phyloP scores from a whole-genome alignment of 92 coral and sea anemone genomes.

The Paramuricea clavata region DNA sequence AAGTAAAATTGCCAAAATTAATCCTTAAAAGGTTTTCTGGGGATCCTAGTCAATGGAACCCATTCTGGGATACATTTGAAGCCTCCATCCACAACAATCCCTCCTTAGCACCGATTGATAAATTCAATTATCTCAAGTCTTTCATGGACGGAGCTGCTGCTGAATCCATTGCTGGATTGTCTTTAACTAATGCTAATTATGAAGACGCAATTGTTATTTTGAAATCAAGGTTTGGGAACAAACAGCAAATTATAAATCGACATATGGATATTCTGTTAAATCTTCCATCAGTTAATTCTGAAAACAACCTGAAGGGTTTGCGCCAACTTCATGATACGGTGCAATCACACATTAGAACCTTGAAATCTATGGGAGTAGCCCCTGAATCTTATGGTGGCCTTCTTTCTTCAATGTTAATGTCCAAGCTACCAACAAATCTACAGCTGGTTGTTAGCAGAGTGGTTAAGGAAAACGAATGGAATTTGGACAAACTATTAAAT shows the following conservation, averaged over 20 bases:
- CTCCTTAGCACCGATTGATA: constrained; percentile 55
- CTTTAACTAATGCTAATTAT: constrained; percentile 65
- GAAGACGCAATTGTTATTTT: constrained; percentile 65
- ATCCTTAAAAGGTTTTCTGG: constrained; percentile 61
- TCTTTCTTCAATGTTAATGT: constrained; percentile 58
- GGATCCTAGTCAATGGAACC: constrained; percentile 60
- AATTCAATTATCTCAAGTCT: constrained; percentile 69
- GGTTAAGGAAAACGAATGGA: constrained; percentile 51
- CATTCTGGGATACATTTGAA: constrained; percentile 72
- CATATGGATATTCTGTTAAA: constrained; percentile 70
- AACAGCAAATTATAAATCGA: constrained; percentile 65
- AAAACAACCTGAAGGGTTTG: constrained; percentile 33
- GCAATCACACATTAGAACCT: constrained; percentile 64
- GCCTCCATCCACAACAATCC: constrained; percentile 65
- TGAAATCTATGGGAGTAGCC: constrained; percentile 64
- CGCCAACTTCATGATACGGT: constrained; percentile 58
- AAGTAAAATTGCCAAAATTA: constrained; percentile 64
- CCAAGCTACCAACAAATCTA: constrained; percentile 52
- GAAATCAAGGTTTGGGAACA: constrained; percentile 60
- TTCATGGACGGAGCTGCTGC: constrained; percentile 58
- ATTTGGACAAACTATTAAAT: constrained; percentile 47
- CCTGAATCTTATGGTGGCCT: constrained; percentile 58
- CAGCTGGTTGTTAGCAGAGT: constrained; percentile 46
- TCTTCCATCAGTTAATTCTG: constrained; percentile 45
- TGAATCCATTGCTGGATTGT: constrained; percentile 62